Base-by-base conservation (phyloP, 2,797 vertebrate species). In the Clamator glandarius region DNA sequence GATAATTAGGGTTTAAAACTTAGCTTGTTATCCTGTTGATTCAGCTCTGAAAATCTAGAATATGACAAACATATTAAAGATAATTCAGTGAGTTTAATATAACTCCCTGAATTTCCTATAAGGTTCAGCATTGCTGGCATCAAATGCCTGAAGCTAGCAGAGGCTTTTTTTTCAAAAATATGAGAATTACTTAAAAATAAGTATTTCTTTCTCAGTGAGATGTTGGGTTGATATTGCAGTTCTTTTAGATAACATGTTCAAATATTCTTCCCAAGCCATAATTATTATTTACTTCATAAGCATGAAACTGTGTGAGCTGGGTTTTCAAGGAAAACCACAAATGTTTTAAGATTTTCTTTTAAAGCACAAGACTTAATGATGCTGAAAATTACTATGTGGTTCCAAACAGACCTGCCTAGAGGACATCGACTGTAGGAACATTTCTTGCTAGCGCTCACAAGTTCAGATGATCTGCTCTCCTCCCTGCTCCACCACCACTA, bases 301-400 rank as follows among this genome's bases (percentile, higher is more conserved):
- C 8, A 66, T 14, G 41, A 3, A 2, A 48, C 5, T 85, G 28
- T 6, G 35, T 23, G 8, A 77, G 8, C 3, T 1, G 5, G 4
- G 3, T 79, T 64, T 80, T 87, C 50, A 85, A 80, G 8, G 18
- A 8, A 12, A 24, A 23, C 1, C 66, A 42, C 12, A 58, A 17
- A n/a, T 33, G 16, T 24, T 24, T 14, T 42, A 74, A 80, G 29
- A 29, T 11, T 63, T 59, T 14, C 35, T 18, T 67, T 81, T 54
- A 72, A 74, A 89, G 19, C 13, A 67, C n/a, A 75, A 59, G 14
- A 35, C 8, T 42, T 59, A 31, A 7, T 12, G 41, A 75, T 35
- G 25, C 42, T 79, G 42, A 76, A 15, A 79, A 19, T 33, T 85
- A 8, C 68, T 58, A 16, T 6, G 6, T 10, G 9, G 6, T 50